Evolutionary conservation across 2,888 invertebrate species (phyloP).

Genomic region (Deroplatys truncata): DNA sequence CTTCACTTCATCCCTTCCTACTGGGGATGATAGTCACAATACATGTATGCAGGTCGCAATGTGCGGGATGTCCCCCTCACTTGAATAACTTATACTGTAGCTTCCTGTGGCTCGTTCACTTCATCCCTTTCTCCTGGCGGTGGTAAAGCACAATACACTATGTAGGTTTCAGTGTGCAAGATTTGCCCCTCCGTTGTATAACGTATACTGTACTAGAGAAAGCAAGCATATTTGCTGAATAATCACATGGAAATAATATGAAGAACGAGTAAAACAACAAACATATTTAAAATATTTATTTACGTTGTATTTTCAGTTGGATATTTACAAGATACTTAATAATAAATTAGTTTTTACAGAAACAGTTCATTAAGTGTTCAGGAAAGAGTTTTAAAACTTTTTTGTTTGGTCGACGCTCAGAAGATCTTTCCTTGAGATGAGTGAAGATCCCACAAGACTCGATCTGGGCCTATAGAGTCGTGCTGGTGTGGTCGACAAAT

Average conservation of each 20-base stretch:
- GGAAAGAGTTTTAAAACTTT: neutral
- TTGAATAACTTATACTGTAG: too few species aligned
- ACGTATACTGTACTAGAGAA: too few species aligned
- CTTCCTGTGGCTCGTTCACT: too few species aligned
- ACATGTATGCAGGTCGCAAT: too few species aligned
- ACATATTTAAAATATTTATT: neutral
- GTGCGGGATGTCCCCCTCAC: too few species aligned
- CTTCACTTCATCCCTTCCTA: too few species aligned
- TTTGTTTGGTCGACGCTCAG: constrained; percentile 6
- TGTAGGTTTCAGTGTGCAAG: too few species aligned
- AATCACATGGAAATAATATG: neutral
- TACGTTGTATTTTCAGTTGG: neutral
- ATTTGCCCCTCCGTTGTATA: too few species aligned
- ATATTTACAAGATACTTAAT: neutral
- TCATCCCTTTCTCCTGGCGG: too few species aligned
- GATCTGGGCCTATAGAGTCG: constrained; percentile 49
- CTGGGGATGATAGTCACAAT: too few species aligned
- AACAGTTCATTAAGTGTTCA: neutral
- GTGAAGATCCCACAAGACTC: constrained; percentile 47
- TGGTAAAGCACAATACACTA: too few species aligned
- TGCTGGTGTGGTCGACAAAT: constrained; percentile 51
- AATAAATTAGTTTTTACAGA: neutral
- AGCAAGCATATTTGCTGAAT: too few species aligned
- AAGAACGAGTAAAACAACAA: neutral
- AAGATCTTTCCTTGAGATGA: constrained; percentile 49